A percentile compares a stretch with the other conserved stretches of the same genome.
Conservation (phyloP, 1,140 invertebrate species). For the Cydia fagiglandana region DNA sequence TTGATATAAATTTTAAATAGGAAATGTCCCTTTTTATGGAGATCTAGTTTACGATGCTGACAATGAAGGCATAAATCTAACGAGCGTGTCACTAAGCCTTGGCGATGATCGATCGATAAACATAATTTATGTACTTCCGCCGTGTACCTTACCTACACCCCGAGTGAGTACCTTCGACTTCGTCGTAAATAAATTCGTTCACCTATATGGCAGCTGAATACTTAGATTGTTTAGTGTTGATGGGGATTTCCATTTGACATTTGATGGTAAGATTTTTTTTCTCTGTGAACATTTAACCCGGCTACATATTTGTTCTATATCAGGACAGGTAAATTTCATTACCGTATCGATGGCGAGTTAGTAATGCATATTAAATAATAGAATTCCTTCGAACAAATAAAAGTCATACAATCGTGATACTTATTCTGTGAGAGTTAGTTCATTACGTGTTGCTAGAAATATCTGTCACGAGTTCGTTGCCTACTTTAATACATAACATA, state of each 20-base stretch:
- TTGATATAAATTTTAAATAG: constrained; percentile 79
- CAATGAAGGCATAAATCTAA: constrained; percentile 77
- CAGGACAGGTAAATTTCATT: too few relatives aligned
- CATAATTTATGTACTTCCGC: constrained; percentile 77
- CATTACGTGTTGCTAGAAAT: background rate
- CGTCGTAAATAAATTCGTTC: constrained; percentile 51
- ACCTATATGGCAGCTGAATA: constrained; percentile 5
- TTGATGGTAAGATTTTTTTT: background rate
- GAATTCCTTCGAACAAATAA: too few relatives aligned
- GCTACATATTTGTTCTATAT: background rate
- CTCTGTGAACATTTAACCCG: background rate
- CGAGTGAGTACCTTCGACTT: constrained; percentile 51
- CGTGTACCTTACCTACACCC: constrained; percentile 42
- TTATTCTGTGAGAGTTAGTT: too few relatives aligned
- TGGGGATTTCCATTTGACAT: background rate
- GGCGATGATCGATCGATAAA: constrained; percentile 77
- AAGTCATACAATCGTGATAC: too few relatives aligned
- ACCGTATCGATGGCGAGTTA: too few relatives aligned
- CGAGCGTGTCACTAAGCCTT: constrained; percentile 60
- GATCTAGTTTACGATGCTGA: constrained; percentile 77
- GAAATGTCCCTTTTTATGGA: constrained; percentile 78
- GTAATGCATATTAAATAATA: too few relatives aligned
- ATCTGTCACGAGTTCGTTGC: background rate
- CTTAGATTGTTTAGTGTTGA: background rate
- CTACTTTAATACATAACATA: background rate